These are phyloP conservation scores for Hucho hucho DNA, from an alignment of 2,113 vertebrate genomes.

Conservation along the genomic window DNA sequence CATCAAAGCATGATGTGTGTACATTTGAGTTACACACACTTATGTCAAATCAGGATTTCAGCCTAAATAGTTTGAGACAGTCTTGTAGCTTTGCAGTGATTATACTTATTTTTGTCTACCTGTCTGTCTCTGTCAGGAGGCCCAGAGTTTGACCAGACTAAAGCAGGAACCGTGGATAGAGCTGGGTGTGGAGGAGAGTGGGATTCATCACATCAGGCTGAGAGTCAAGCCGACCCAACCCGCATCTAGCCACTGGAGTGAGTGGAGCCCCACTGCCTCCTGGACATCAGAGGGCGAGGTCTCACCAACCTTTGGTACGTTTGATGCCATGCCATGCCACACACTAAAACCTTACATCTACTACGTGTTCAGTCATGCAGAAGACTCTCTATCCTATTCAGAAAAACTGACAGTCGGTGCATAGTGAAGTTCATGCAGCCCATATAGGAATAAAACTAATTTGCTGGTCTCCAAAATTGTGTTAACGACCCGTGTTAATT, in stretches of 20 bases:
- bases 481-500: no score
- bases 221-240: constrained; percentile 35
- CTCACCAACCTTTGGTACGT: no score
- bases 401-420: not conserved
- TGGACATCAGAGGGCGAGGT: constrained; percentile 35
- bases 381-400: not conserved
- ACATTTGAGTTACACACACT: no score
- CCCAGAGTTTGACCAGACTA: fast-evolving
- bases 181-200: constrained; percentile 1
- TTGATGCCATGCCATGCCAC: not conserved
- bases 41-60: not conserved
- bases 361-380: not conserved
- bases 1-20: no score
- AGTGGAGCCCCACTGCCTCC: constrained; percentile 64
- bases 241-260: constrained; percentile 56
- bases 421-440: not conserved
- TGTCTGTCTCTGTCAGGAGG: constrained; percentile 29
- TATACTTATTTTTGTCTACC: no score
- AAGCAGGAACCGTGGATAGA: not conserved
- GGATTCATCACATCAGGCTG: constrained; percentile 49
- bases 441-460: not conserved
- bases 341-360: no score
- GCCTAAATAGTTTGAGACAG: not conserved
- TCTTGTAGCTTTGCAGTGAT: not conserved
- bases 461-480: no score